Conservation (phyloP, 2,113 vertebrate species). For the Rattus norvegicus region GRCr8 NC_086022.1:10902501-10903000, state of each 20-base stretch:
- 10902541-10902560: neutral
- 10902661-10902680: neutral
- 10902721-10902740: neutral
- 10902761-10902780: neutral
- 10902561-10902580: neutral
- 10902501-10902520: neutral
- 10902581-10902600: too few relatives aligned
- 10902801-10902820: neutral
- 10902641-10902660: too few relatives aligned
- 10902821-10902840: neutral
- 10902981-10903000: constrained; percentile 25
- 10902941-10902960: neutral
- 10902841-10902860: neutral
- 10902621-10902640: neutral
- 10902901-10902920: neutral
- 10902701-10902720: neutral
- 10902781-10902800: neutral
- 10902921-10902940: neutral
- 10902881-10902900: neutral
- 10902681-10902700: neutral
- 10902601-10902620: too few relatives aligned
- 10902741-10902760: fast-evolving
- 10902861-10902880: constrained; percentile 20
- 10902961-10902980: neutral
- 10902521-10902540: neutral